These are phyloP conservation scores for Drosophila elegans DNA, from an alignment of 1,140 invertebrate species.

Conservation along the genomic window DNA sequence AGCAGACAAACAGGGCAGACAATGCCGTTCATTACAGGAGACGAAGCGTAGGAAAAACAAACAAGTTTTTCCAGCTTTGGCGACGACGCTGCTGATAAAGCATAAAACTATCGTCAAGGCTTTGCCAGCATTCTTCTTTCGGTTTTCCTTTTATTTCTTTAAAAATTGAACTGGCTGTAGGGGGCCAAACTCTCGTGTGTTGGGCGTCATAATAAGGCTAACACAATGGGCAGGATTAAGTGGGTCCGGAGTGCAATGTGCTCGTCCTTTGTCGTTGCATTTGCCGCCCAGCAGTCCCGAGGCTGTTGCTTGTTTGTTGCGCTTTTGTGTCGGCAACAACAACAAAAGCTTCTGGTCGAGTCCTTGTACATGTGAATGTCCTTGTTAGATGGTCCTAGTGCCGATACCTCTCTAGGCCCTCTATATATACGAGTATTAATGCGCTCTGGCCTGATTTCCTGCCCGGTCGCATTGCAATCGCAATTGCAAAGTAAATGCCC, in stretches of 20 bases:
- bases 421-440: constrained; percentile 61
- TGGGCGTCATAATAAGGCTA: constrained; percentile 72
- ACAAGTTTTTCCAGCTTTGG: constrained; percentile 53
- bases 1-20: constrained; percentile 40
- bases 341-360: constrained; percentile 29
- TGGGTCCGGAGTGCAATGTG: constrained; percentile 67
- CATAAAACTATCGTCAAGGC: constrained; percentile 67
- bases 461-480: constrained; percentile 57
- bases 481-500: constrained; percentile 77
- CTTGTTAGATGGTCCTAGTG: constrained; percentile 48
- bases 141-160: not conserved
- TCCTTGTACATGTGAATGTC: constrained; percentile 24
- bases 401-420: constrained; percentile 7
- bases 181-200: constrained; percentile 37
- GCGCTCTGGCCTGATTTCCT: constrained; percentile 30
- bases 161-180: constrained; percentile 13
- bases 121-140: constrained; percentile 32
- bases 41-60: constrained; percentile 65
- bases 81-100: constrained; percentile 59
- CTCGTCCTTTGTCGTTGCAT: constrained; percentile 64
- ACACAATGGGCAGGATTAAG: constrained; percentile 78
- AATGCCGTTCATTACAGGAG: constrained; percentile 62
- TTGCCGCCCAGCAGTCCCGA: constrained; percentile 20
- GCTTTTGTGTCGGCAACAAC: constrained; percentile 69
- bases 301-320: constrained; percentile 74